phyloP scores from a whole-genome alignment of 2,797 vertebrate species.

The Orestias chungarensis region DNA sequence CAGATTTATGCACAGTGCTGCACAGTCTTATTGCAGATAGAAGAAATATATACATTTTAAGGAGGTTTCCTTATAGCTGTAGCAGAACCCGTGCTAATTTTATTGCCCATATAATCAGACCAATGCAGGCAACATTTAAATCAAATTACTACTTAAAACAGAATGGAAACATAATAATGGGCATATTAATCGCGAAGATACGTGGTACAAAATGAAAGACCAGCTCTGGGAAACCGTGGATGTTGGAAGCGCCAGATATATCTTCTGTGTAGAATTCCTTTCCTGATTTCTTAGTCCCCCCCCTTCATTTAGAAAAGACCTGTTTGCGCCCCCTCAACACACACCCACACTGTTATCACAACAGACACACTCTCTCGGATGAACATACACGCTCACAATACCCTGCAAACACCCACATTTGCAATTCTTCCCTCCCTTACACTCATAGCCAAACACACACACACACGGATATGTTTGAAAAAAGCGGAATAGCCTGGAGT shows the following conservation, averaged over 20 bases:
- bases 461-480: conserved; percentile 11
- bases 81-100: conserved; percentile 11
- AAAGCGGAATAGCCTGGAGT: conserved; percentile 67
- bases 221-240: conserved; percentile 37
- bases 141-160: conserved; percentile 9
- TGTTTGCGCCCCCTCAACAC: conserved; percentile 56
- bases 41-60: conserved; percentile 4
- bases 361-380: conserved; percentile 15
- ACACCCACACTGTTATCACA: conserved; percentile 56
- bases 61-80: neutral
- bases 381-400: conserved; percentile 18
- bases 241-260: conserved; percentile 54
- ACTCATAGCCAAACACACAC: conserved; percentile 14
- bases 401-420: conserved; percentile 57
- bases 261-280: conserved; percentile 64
- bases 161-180: conserved; percentile 9
- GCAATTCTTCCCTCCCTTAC: conserved; percentile 31
- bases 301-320: conserved; percentile 73
- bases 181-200: conserved; percentile 9
- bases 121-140: conserved; percentile 3
- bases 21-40: conserved; percentile 21
- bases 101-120: conserved; percentile 21
- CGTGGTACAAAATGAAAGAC: neutral
- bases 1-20: neutral
- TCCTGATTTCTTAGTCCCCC: conserved; percentile 63